Base-by-base conservation (phyloP, 1,140 invertebrate genomes). In the Armadillidium nasatum region DNA sequence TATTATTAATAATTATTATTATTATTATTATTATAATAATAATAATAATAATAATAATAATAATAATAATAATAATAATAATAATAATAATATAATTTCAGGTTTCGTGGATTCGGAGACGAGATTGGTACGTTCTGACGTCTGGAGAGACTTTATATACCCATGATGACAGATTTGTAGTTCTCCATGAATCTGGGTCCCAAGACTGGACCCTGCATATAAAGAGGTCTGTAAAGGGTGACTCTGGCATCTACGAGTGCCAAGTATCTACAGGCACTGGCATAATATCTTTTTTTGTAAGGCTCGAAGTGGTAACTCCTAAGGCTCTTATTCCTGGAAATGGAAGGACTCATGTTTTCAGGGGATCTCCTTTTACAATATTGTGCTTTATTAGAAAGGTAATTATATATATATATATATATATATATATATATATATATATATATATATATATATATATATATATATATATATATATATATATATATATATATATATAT, bases 171-270 rank as follows among this genome's bases (percentile, higher is more conserved):
- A 87, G 94, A 79, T 96, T 96, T 84, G 92, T 90, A 85, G 90
- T 91, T 45, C 85, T 91, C 54, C 91, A 92, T 84, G 90, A 92
- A 79, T 78, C 78, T 10, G 89, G 90, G 71, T 89, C 89, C 10
- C 90, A 93, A 80, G 91, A 93, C 85, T 97, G 94, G 94, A 94
- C 92, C 72, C 87, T 97, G 81, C 91, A 95, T 86, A 96, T 97
- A 83, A 94, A 94, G 87, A 96, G 93, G 85, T 93, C 96, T 76
- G 91, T 94, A 84, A 91, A 91, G 82, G 88, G 91, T 82, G 94
- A 97, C 87, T 93, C 94, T 82, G 95, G 95, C 80, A 93, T 93
- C 68, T 97, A 97, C 86, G 94, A 96, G 84, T 97, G 95, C 50
- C 94, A 97, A 90, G 93, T 96, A 87, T 93, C 93, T 19, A 94